Conservation (phyloP, 2,113 vertebrate species). For the Aspidoscelis tigris region DNA sequence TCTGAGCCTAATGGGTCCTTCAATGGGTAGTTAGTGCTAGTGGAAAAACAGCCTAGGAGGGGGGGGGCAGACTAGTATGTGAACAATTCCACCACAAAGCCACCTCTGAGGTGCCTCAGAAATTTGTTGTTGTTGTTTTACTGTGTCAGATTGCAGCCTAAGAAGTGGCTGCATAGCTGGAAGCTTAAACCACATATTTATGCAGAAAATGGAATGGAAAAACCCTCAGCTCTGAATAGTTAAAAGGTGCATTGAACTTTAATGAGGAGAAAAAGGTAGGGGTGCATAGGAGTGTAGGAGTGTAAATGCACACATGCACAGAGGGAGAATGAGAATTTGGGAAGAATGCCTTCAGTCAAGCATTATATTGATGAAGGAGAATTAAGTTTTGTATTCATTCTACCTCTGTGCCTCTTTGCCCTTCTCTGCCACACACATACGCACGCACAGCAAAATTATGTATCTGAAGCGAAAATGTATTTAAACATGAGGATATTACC, state of each 20-base stretch:
- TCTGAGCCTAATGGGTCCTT: too few species aligned
- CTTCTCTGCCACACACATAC: background rate
- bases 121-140: too few species aligned
- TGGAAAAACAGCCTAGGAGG: too few species aligned
- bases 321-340: background rate
- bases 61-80: too few species aligned
- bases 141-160: too few species aligned
- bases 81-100: too few species aligned
- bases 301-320: too few species aligned
- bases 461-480: background rate
- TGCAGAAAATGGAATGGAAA: background rate
- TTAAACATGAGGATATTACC: background rate
- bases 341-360: background rate
- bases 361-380: background rate
- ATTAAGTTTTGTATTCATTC: background rate
- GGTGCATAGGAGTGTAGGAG: too few species aligned
- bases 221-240: background rate
- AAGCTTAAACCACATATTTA: background rate
- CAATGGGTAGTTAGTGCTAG: too few species aligned
- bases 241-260: background rate
- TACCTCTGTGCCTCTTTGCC: too few species aligned
- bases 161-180: background rate
- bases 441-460: background rate
- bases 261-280: background rate
- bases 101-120: too few species aligned